Base-by-base conservation (phyloP, 2,797 vertebrate species). In the Gallinago stenura region DNA sequence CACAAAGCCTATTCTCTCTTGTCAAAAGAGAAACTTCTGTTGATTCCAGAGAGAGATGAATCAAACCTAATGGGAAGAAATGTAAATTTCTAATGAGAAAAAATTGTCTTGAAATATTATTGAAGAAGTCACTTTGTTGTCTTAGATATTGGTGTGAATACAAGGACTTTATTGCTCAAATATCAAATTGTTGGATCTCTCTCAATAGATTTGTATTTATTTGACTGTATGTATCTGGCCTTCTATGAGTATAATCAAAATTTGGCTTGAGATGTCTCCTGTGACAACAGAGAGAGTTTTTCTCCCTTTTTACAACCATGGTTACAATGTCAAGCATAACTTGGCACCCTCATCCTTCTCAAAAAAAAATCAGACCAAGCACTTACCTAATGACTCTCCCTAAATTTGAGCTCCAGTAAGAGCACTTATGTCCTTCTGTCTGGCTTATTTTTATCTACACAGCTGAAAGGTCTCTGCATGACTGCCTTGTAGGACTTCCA, bases 301-400 rank as follows among this genome's bases (percentile, higher is more conserved):
- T 41, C 6, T 43, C 9, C 18, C 3, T 25, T 57, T 83, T 79
- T 12, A n/a, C 18, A 62, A 83, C 13, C 7, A 48, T 0, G 0
- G 4, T 51, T 70, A 4, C 13, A 48, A 12, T 30, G 6, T 1
- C 72, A 69, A 79, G 3, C 7, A 68, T 46, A 60, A 8, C 6
- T 56, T 51, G 13, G 11, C 3, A 46, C 4, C 22, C 13, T 62
- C 15, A 45, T 54, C 15, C 20, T 72, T 45, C 33, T 51, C 24
- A 37, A 89, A 82, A 41, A 15, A 41, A 17, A 65, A n/a, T 62
- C 65, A n/a, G n/a, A 6, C 7, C 48, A 83, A 39, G 1, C 30
- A 43, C 25, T 69, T 79, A 35, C 7, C 5, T 20, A 43, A 18
- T 51, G 4, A 61, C 18, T 51, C 1, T 69, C 15, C 26, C 69